Evolutionary conservation across 2,797 vertebrate species (phyloP), one percentile per base, ranked within the genome.

Genomic region (Crocodylus rhombifer): DNA sequence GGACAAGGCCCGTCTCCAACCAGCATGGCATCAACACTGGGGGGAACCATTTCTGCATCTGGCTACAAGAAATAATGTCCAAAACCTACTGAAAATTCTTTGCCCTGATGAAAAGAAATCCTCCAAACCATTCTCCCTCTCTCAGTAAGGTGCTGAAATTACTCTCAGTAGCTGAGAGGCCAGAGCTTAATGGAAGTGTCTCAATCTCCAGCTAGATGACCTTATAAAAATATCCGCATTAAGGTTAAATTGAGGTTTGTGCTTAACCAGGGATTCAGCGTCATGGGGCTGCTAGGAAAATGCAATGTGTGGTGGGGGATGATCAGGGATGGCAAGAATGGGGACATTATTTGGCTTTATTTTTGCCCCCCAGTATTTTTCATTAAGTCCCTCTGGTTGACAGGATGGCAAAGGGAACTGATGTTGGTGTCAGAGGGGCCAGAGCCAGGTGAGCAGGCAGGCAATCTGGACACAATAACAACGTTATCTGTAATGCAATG

Each of bases 191-290:
- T 7, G 14, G 36, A 73, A 51, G 42, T 23, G 26, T 8, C 69
- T 51, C 7, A 6, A 51, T 25, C 5, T 51, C 9, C 42, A 10
- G 11, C 42, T 51, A 51, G 42, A 51, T 51, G 10, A 51, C 10
- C 42, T 51, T 51, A 51, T 11, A 51, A 51, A 51, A 51, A 51
- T 51, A 51, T 51, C 10, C 10, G 42, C 10, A 9, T 51, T 51
- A 51, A 51, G 58, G 18, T 57, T 88, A 89, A 92, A 63, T 67
- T 77, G 88, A 86, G 77, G 21, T 97, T 82, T 95, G 76, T 9
- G 17, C 28, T 62, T 56, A 82, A 80, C 81, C 5, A 42, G 87
- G 65, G 74, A n/a, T 14, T 14, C 1, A 1, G 74, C 42, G 60
- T 56, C 65, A 61, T 92, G 81, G 84, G 33, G 57, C 25, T 51